These are phyloP conservation scores for Pemphigus obesinymphae DNA, from an alignment of 1,140 invertebrate species.

Conservation along the genomic window DNA sequence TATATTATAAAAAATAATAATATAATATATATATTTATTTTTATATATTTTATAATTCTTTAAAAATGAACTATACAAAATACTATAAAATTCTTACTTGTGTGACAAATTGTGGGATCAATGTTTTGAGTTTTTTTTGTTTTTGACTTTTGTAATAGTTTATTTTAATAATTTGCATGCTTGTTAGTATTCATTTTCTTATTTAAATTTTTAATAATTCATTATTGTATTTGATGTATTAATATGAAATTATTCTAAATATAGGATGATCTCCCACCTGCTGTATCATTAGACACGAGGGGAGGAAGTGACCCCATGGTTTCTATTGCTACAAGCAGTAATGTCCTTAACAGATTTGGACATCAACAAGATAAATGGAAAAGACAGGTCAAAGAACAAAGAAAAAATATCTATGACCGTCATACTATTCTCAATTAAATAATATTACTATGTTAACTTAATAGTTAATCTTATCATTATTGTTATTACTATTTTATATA, in stretches of 20 bases:
- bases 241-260: not conserved
- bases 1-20: no score
- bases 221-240: not conserved
- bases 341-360: constrained; percentile 89
- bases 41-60: no score
- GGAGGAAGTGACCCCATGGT: constrained; percentile 51
- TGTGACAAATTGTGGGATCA: not conserved
- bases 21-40: no score
- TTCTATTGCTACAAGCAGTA: constrained; percentile 55
- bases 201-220: not conserved
- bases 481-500: not conserved
- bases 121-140: not conserved
- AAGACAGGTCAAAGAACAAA: constrained; percentile 89
- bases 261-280: constrained; percentile 36
- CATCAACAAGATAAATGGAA: constrained; percentile 98
- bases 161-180: constrained; percentile 10
- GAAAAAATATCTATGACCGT: constrained; percentile 92
- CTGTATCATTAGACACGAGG: constrained; percentile 45
- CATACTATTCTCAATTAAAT: constrained; percentile 95
- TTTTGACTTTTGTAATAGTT: not conserved
- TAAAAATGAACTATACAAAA: no score
- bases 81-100: not conserved
- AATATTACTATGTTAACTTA: not conserved
- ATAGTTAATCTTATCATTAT: not conserved
- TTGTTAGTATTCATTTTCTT: not conserved